Base-by-base conservation (phyloP, 2,797 vertebrate species). In the Sparidentex hasta region DNA sequence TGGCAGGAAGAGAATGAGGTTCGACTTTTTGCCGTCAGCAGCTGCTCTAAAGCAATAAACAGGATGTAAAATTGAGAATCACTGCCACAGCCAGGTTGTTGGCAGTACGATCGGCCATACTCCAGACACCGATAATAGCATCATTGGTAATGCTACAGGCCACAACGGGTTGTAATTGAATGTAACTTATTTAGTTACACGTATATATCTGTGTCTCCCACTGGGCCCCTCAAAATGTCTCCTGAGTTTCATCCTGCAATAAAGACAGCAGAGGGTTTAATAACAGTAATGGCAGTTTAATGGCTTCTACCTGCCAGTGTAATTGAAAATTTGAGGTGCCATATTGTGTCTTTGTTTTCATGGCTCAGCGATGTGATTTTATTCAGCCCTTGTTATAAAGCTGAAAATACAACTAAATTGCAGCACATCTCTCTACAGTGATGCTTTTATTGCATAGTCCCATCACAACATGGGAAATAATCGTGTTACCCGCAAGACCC, bases 151-250 rank as follows among this genome's bases (percentile, higher is more conserved):
- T 86, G 73, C 52, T 85, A 67, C 33, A 14, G 80, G 68, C 87
- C 75, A 85, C 87, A 84, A 61, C 18, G 3, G 80, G 55, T 71
- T 76, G 55, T 89, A 88, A 92, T 83, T 91, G 88, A 84, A 91
- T 86, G 90, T 63, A 70, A 83, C 86, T 84, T 90, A 87, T 89
- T 87, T 66, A 74, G 87, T 88, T 91, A 86, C 71, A 76, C 65
- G 38, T 80, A 85, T 79, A 82, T 71, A 75, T 90, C 56, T 75
- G 8, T 79, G 88, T 79, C 57, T 91, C 84, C 88, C 81, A 76
- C 67, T 38, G 68, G 77, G 77, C 74, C 65, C 78, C 48, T 21
- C 67, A 71, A 87, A 81, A 65, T 47, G 67, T 82, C 78, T 81
- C 66, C 65, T 74, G 81, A 71, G 80, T 72, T 85, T 80, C 50